Evolutionary conservation across 2,113 vertebrate species (phyloP).

Genomic region (Felis chaus): DNA sequence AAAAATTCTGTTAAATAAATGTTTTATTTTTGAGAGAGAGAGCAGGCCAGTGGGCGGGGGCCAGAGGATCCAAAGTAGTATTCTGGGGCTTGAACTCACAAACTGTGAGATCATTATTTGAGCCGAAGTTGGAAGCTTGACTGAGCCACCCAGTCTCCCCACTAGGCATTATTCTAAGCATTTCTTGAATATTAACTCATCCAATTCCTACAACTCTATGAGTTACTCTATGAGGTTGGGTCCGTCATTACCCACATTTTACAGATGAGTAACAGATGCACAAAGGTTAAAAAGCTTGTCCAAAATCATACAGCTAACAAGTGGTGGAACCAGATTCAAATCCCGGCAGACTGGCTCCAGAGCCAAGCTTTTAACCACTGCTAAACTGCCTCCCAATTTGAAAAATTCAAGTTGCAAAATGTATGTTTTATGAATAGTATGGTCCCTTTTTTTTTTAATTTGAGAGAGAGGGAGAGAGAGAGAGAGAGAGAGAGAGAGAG

Average conservation of each 20-base stretch:
- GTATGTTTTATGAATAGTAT: background rate
- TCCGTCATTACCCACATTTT: background rate
- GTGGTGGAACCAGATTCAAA: slow-evolving; percentile 1
- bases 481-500: too few species aligned
- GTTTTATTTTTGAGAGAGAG: too few species aligned
- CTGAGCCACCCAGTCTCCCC: too few species aligned
- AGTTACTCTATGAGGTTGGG: background rate
- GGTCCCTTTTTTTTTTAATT: background rate
- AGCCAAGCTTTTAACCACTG: background rate
- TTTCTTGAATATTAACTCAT: background rate
- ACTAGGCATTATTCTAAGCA: background rate
- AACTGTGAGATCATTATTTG: too few species aligned
- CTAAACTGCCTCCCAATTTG: background rate
- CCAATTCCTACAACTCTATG: background rate
- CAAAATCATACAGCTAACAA: background rate
- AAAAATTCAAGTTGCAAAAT: background rate
- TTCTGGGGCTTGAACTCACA: too few species aligned
- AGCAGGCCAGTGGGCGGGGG: too few species aligned
- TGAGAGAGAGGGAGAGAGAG: too few species aligned
- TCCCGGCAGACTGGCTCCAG: background rate
- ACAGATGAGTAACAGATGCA: background rate
- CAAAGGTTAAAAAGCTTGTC: background rate
- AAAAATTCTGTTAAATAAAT: too few species aligned
- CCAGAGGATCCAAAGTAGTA: too few species aligned
- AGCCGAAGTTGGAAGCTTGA: too few species aligned